Percentiles rank a stretch among this genome's conserved stretches.
phyloP scores from a whole-genome alignment of 1,140 invertebrate species.

The Polypedilum vanderplanki region DNA sequence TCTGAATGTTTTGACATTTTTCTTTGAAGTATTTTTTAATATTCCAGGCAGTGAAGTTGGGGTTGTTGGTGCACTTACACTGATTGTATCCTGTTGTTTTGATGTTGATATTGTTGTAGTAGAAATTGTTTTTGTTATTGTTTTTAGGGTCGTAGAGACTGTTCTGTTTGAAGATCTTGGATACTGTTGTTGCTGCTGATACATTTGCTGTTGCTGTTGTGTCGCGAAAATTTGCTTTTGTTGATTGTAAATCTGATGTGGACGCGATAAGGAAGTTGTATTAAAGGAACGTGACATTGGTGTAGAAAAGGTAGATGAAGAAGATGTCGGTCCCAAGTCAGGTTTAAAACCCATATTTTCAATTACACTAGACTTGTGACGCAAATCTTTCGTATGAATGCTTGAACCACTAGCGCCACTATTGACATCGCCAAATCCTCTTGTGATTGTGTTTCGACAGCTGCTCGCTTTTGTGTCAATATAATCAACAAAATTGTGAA shows the following conservation, averaged over 20 bases:
- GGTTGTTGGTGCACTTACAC: neutral
- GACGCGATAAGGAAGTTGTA: neutral
- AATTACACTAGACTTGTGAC: neutral
- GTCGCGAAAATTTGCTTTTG: neutral
- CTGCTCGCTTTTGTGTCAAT: slow-evolving; percentile 21
- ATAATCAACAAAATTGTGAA: slow-evolving; percentile 27
- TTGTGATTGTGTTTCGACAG: slow-evolving; percentile 8
- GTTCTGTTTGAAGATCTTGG: slow-evolving; percentile 10
- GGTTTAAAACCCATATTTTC: neutral
- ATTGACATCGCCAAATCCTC: slow-evolving; percentile 30
- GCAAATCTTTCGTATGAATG: neutral
- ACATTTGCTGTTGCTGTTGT: slow-evolving; percentile 19
- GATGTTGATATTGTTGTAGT: neutral
- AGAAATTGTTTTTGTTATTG: neutral
- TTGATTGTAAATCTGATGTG: slow-evolving; percentile 12
- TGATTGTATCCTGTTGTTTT: neutral
- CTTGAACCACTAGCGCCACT: neutral
- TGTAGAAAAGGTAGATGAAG: neutral
- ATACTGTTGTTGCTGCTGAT: slow-evolving; percentile 25
- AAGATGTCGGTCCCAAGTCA: neutral
- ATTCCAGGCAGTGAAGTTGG: neutral
- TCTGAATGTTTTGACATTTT: neutral
- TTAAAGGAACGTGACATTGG: neutral
- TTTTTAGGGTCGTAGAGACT: slow-evolving; percentile 5
- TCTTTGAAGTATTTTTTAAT: neutral